phyloP scores from a whole-genome alignment of 2,113 vertebrate genomes.

The Tautogolabrus adspersus region DNA sequence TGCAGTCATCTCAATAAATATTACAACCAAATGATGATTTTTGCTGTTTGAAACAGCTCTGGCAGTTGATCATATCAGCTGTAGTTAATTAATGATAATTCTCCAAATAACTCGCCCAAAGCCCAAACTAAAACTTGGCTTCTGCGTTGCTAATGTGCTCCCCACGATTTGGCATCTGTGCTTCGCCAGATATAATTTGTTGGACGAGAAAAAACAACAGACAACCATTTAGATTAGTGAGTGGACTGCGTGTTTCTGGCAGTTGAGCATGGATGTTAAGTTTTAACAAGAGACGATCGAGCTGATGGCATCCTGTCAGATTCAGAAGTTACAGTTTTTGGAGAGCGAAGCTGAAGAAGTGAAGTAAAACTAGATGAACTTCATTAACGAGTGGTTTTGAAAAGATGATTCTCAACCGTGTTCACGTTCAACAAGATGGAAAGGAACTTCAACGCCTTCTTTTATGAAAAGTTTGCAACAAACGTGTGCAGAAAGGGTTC shows the following conservation, averaged over 20 bases:
- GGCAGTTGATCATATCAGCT: conserved; percentile 45
- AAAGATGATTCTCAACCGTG: background rate
- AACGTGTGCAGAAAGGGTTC: background rate
- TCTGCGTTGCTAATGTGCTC: conserved; percentile 19
- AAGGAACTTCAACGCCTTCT: background rate
- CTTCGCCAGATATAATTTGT: conserved; percentile 25
- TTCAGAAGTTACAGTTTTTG: background rate
- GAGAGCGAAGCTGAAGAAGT: background rate
- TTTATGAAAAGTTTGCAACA: background rate
- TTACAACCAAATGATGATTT: background rate
- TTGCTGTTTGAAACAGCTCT: conserved; percentile 15
- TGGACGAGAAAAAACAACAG: background rate
- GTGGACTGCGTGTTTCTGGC: conserved; percentile 1
- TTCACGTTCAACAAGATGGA: background rate
- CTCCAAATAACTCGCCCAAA: conserved; percentile 42
- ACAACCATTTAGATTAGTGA: background rate
- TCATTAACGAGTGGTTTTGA: background rate
- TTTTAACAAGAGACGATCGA: background rate
- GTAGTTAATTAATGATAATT: conserved; percentile 49
- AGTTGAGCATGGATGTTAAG: background rate
- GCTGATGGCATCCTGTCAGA: background rate
- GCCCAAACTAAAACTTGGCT: conserved; percentile 39
- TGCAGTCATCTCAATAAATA: background rate
- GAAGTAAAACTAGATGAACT: background rate
- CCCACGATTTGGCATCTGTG: conserved; percentile 40